A percentile compares a stretch with the other conserved stretches of the same genome.
Conservation (phyloP, 2,113 vertebrate genomes). For the Epinephelus cyanopodus region DNA sequence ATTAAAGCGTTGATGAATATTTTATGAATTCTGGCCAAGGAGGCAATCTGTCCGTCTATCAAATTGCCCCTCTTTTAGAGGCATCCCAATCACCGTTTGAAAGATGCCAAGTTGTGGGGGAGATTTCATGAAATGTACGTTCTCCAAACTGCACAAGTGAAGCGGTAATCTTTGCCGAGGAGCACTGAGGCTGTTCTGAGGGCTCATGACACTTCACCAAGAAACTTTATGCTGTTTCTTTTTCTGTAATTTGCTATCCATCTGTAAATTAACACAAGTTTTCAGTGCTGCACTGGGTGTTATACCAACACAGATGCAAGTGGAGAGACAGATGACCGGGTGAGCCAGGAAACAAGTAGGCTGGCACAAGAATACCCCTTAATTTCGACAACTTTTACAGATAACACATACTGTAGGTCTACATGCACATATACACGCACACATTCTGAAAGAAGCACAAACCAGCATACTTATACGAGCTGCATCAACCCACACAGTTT, state of each 20-base stretch:
- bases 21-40: conserved; percentile 25
- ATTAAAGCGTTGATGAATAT: conserved; percentile 38
- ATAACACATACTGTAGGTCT: not conserved
- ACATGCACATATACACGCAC: not conserved
- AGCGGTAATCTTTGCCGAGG: not conserved
- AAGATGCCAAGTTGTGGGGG: not conserved
- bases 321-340: not conserved
- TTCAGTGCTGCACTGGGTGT: not conserved
- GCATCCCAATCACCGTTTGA: not conserved
- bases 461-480: not conserved
- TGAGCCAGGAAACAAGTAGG: not conserved
- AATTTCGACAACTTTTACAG: not conserved
- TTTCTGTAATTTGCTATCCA: not conserved
- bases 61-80: not conserved
- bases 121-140: not conserved
- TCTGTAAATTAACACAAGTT: not conserved
- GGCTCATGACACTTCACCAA: not conserved
- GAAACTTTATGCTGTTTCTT: not conserved
- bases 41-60: conserved; percentile 4
- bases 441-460: not conserved
- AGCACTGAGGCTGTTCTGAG: not conserved
- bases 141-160: not conserved
- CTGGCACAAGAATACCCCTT: not conserved
- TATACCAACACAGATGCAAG: not conserved
- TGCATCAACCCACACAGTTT: too few relatives aligned